Evolutionary conservation across 2,113 vertebrate genomes (phyloP), one percentile per base, ranked within the genome.

Genomic region (Dunckerocampus dactyliophorus): DNA sequence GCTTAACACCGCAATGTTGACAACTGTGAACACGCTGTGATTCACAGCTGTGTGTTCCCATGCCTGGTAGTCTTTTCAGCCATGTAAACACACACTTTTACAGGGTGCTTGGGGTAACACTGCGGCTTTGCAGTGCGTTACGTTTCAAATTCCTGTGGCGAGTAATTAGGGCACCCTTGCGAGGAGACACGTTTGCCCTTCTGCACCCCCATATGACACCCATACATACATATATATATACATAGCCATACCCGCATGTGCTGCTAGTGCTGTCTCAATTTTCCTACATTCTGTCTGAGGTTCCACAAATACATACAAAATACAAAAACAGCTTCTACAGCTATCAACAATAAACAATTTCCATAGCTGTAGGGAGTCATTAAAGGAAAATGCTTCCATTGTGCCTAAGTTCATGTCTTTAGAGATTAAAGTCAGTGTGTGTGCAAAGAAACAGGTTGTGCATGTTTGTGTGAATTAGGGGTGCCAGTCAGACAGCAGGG

Each of bases 71-170:
- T 53, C 59, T 24, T 51, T 22, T 50, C 48, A 21, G 45, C 21
- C 45, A 50, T 45, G 24, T 65, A 60, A 77, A 72, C 58, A 70
- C 55, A 55, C 67, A 39, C 49, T 64, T 77, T 75, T 75, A 76
- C 72, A 74, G 54, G 65, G 59, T 47, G 52, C 43, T 64, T 52
- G 69, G 46, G 75, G 62, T 57, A 3, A 47, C 43, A 19, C 59
- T 73, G 75, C 1, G 73, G 75, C 52, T 70, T 65, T 71, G 59
- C 69, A 74, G 42, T 61, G 47, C 17, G 52, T 71, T 66, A 79
- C 75, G 43, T 63, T 49, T 60, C 58, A 47, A 58, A 24, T 53
- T 42, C 24, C 61, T 47, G 24, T 24, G 54, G 24, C 54, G 49
- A 69, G 49, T 55, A 49, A 71, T 57, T 45, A 43, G 62, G 28